Conservation (phyloP, 2,888 invertebrate genomes). For the Selenia dentaria region DNA sequence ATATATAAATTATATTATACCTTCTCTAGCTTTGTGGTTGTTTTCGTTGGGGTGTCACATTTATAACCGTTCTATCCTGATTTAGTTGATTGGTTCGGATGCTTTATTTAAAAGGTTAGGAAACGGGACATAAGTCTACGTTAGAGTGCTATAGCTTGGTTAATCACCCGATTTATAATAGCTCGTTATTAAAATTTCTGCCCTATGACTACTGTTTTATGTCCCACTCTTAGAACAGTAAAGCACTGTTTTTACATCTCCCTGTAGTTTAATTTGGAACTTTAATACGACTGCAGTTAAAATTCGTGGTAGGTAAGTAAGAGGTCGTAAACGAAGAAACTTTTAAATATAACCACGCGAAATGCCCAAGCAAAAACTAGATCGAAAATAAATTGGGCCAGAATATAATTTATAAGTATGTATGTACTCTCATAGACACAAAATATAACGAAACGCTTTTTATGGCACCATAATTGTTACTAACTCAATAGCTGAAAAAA, state of each 20-base stretch:
- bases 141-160: conserved; percentile 54
- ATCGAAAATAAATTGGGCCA: no score
- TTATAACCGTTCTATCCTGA: conserved; percentile 6
- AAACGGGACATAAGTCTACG: conserved; percentile 62
- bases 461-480: no score
- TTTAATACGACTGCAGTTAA: not conserved
- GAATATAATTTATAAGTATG: no score
- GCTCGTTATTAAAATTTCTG: conserved; percentile 45
- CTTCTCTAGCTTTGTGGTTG: no score
- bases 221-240: conserved; percentile 5
- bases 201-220: conserved; percentile 40
- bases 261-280: not conserved
- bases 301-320: not conserved
- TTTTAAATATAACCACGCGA: no score
- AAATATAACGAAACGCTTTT: no score
- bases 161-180: conserved; percentile 67
- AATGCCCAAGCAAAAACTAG: no score
- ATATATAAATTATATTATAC: no score
- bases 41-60: no score
- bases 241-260: conserved; percentile 5
- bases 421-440: no score
- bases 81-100: conserved; percentile 31
- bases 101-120: conserved; percentile 60
- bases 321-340: no score
- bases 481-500: no score